Percentiles rank a stretch among this genome's conserved stretches.
Conservation (phyloP, 2,888 invertebrate species). For the Ceriagrion tenellum region DNA sequence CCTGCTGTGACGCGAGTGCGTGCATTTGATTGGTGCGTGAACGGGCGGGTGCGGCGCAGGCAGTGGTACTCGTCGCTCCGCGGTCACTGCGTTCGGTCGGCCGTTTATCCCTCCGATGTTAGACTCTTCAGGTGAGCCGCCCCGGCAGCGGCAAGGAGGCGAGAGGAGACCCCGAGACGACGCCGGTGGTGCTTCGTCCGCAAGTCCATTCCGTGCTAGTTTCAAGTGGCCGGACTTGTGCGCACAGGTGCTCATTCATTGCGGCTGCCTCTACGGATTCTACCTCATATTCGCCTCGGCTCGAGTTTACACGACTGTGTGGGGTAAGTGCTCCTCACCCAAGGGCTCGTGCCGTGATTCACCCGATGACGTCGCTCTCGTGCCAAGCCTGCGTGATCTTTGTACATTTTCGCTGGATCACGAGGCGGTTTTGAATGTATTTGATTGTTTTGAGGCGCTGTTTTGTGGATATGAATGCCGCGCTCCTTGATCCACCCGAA, state of each 20-base stretch:
- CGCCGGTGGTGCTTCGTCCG: background rate
- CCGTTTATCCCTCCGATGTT: too few species aligned
- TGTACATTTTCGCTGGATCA: too few species aligned
- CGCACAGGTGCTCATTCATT: constrained; percentile 86
- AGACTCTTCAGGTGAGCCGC: background rate
- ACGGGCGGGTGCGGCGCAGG: background rate
- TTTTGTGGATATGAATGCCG: too few species aligned
- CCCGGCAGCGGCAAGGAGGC: background rate
- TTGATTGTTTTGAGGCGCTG: too few species aligned
- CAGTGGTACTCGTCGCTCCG: too few species aligned
- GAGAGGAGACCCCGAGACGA: background rate
- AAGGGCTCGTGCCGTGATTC: too few species aligned
- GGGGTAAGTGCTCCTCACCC: constrained; percentile 83
- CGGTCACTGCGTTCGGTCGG: too few species aligned
- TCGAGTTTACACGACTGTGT: constrained; percentile 83
- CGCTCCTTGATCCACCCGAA: too few species aligned
- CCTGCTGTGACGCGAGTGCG: background rate
- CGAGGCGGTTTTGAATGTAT: too few species aligned
- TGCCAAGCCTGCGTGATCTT: too few species aligned
- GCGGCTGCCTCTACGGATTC: constrained; percentile 85
- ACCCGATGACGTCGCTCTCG: too few species aligned
- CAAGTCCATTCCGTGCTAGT: constrained; percentile 79
- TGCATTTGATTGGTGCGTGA: background rate
- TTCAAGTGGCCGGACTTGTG: constrained; percentile 87
- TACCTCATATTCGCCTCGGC: constrained; percentile 83